A percentile compares a stretch with the other conserved stretches of the same genome.
These are phyloP conservation scores for Climacteris rufus DNA, from an alignment of 2,113 vertebrate species.

Conservation along the genomic window DNA sequence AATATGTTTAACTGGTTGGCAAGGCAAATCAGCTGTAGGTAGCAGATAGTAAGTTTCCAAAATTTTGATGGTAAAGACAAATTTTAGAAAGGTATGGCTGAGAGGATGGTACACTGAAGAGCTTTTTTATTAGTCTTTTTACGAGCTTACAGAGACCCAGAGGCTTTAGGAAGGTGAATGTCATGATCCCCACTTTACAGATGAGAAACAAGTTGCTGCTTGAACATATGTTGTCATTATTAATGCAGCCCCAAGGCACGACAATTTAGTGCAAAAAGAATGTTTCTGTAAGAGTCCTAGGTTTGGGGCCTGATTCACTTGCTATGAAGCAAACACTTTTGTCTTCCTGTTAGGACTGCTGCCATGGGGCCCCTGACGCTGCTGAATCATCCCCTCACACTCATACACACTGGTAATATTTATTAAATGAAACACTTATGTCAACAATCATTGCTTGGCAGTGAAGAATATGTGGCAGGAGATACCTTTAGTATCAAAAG, in stretches of 20 bases:
- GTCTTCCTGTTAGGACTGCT: neutral
- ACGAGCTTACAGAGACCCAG: neutral
- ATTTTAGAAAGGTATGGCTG: neutral
- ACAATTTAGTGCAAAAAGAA: neutral
- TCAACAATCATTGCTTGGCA: slow-evolving; percentile 37
- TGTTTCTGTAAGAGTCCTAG: neutral
- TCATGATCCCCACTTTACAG: neutral
- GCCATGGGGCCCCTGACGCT: neutral
- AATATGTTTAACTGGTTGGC: neutral
- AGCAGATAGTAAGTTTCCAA: neutral
- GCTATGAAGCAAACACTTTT: neutral
- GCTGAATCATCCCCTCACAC: neutral
- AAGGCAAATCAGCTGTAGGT: neutral
- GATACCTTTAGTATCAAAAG: slow-evolving; percentile 4
- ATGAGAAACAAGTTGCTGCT: neutral
- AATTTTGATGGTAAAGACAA: neutral
- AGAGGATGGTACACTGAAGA: neutral
- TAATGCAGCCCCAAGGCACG: neutral
- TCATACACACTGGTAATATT: neutral
- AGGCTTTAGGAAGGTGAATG: neutral
- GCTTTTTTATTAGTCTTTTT: neutral
- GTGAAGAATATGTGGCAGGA: neutral
- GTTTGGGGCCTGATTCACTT: neutral
- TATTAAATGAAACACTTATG: slow-evolving; percentile 29
- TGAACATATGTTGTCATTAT: neutral